phyloP scores from a whole-genome alignment of 64 coral and sea anemone genomes.

The Montipora cactus region DNA sequence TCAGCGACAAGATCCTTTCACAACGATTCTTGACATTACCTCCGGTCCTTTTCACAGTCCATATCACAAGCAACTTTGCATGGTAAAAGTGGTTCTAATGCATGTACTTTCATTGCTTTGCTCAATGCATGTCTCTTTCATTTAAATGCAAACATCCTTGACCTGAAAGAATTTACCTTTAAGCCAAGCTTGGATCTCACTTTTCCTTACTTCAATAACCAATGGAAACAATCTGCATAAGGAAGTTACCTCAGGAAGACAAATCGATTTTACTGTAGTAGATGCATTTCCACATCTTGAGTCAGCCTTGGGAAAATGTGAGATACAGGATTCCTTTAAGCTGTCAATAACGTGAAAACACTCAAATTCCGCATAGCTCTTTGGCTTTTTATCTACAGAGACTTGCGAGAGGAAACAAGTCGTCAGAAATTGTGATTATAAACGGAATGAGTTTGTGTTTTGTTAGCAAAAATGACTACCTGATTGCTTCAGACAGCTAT shows the following conservation, averaged over 20 bases:
- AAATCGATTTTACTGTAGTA: neutral
- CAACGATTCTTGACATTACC: neutral
- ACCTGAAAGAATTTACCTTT: neutral
- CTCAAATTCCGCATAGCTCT: conserved; percentile 51
- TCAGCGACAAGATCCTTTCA: neutral
- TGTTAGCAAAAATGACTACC: conserved; percentile 26
- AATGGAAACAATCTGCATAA: neutral
- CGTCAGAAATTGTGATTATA: conserved; percentile 36
- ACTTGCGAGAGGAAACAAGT: conserved; percentile 47
- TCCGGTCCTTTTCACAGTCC: conserved; percentile 6
- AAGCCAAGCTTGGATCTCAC: neutral
- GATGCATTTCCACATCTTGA: neutral
- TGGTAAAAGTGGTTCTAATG: conserved; percentile 60
- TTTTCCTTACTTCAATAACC: neutral
- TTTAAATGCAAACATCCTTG: conserved; percentile 4
- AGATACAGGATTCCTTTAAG: conserved; percentile 56
- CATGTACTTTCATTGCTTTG: conserved; percentile 53
- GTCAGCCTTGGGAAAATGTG: conserved; percentile 7
- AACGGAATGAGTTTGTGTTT: conserved; percentile 64
- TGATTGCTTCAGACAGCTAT: conserved; percentile 57
- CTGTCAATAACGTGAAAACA: conserved; percentile 37
- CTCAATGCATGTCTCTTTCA: neutral
- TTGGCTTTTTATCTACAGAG: conserved; percentile 59
- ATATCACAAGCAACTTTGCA: conserved; percentile 42
- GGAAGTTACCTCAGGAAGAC: neutral